Base-by-base conservation (phyloP, 2,888 invertebrate genomes). In the Octonoba sinensis region DNA sequence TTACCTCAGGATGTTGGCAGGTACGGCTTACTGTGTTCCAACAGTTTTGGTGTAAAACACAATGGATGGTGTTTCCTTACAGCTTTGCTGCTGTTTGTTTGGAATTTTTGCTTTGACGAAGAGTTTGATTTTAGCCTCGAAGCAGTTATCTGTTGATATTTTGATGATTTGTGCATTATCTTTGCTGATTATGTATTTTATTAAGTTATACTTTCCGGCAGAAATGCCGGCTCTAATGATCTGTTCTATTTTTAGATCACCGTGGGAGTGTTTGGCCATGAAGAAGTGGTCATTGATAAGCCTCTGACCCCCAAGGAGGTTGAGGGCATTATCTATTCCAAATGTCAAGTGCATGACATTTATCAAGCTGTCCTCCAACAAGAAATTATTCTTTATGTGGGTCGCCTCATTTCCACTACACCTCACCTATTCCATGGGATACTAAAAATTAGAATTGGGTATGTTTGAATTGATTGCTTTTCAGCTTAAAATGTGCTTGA, bases 301-400 rank as follows among this genome's bases (percentile, higher is more conserved):
- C 99, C 99, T 0, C 94, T 98, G 93, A 96, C 97, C 0, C 99
- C 99, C 0, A 93, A 93, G 1, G 98, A 98, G 90, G 96, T 99
- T 73, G 94, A 96, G 87, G 93, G 65, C 27, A 83, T 86, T 15
- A 83, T 86, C 22, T 86, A 86, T 70, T 74, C 75, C 49, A 83
- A 79, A 18, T 85, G 85, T 51, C 74, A 77, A 27, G 57, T 36
- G 0, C 94, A 95, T 87, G 95, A 98, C 89, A 92, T 96, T 27
- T 94, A 96, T 81, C 96, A 96, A 85, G 95, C 96, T 1, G 97
- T 97, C 0, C 89, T 97, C 67, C 96, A 97, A 88, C 94, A 97
- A 90, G 97, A 97, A 89, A 92, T 97, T 82, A 93, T 99, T 22
- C 90, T 99, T 4, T 97, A 97, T 89, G 96, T 97, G 87, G 98